Conservation (phyloP, 2,888 invertebrate genomes). For the Anticlea derivata region DNA sequence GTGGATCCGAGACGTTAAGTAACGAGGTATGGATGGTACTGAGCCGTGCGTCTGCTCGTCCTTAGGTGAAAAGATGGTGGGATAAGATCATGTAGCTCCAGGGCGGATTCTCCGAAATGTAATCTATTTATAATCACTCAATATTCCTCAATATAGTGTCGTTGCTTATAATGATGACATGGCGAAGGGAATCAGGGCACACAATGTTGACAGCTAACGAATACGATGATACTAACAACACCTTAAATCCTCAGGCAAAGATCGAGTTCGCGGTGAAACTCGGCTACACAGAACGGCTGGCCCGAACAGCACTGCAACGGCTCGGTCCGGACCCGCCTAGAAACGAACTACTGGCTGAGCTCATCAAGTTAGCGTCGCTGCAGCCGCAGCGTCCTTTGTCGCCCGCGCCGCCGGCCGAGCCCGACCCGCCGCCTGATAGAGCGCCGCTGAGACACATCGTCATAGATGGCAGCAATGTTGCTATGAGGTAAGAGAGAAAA, state of each 20-base stretch:
- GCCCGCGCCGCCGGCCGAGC: constrained; percentile 61
- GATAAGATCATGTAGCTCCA: no score
- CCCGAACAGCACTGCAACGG: constrained; percentile 91
- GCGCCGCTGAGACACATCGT: constrained; percentile 89
- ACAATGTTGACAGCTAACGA: no score
- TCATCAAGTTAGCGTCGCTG: constrained; percentile 91
- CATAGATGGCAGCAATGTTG: constrained; percentile 97
- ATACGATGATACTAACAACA: not conserved
- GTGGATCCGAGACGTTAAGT: no score
- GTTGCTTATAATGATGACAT: no score
- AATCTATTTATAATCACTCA: no score
- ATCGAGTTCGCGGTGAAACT: constrained; percentile 96
- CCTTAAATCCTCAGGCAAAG: constrained; percentile 69
- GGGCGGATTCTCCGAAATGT: no score
- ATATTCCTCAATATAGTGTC: no score
- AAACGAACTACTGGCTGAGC: constrained; percentile 94
- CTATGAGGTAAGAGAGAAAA: constrained; percentile 93
- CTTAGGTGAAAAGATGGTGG: no score
- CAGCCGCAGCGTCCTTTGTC: constrained; percentile 67
- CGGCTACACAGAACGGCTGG: constrained; percentile 94
- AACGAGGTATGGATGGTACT: no score
- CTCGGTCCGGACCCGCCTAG: constrained; percentile 93
- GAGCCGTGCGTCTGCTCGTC: no score
- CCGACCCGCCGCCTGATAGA: constrained; percentile 63
- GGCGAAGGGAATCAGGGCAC: no score